Conservation (phyloP, 2,113 vertebrate genomes). For the Mastomys natalensis region DNA sequence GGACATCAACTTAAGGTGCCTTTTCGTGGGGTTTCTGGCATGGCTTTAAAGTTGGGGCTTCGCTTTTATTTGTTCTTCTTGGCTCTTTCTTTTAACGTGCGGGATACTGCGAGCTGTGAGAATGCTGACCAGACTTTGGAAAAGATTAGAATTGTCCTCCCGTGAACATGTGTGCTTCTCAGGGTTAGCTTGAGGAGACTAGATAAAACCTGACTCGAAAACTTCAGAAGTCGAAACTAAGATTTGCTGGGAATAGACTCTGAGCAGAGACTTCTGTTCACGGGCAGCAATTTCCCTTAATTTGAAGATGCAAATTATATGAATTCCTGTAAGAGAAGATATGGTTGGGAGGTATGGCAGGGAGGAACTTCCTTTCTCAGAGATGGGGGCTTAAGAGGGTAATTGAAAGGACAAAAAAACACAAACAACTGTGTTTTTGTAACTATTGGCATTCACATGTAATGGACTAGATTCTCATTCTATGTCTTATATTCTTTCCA, state of each 20-base stretch:
- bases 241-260: constrained; percentile 55
- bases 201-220: constrained; percentile 63
- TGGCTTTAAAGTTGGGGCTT: constrained; percentile 62
- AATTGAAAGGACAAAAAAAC: neutral
- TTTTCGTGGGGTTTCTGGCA: constrained; percentile 56
- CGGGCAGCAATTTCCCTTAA: constrained; percentile 62
- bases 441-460: constrained; percentile 58
- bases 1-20: constrained; percentile 36
- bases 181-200: neutral
- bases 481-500: constrained; percentile 72
- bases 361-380: neutral
- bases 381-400: constrained; percentile 24
- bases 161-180: neutral
- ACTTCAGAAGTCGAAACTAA: constrained; percentile 55
- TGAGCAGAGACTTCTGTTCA: constrained; percentile 52
- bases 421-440: constrained; percentile 5
- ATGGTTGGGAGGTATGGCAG: constrained; percentile 25
- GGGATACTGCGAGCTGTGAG: constrained; percentile 67
- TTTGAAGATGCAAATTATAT: constrained; percentile 60
- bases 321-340: constrained; percentile 83
- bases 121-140: constrained; percentile 68
- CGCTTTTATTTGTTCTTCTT: constrained; percentile 62
- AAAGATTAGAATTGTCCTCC: constrained; percentile 22
- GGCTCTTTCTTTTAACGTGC: constrained; percentile 60
- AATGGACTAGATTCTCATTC: constrained; percentile 75